Evolutionary conservation across 2,113 vertebrate genomes (phyloP), one percentile per base, ranked within the genome.

Genomic region (Lepus americanus): DNA sequence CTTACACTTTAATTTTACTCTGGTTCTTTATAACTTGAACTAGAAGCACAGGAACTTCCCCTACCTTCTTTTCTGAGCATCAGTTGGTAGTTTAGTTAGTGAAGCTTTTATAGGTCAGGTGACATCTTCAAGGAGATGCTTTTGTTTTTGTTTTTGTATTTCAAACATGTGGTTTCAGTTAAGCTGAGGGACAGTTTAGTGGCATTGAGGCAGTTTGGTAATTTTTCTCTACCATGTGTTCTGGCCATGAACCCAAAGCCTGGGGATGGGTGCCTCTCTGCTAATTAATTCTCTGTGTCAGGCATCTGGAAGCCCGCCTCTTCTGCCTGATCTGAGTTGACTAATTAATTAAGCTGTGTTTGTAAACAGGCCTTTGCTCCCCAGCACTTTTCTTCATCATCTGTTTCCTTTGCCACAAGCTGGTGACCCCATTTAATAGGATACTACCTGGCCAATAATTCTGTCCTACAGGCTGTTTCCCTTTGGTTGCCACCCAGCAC

Each of bases 311-410:
- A 98, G 97, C 67, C 94, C 76, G 94, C 96, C 95, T 97, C 97
- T 96, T 96, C 94, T 96, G 87, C 95, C 96, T 97, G 96, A 90
- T 97, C 91, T 97, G 97, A 98, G 95, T 94, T 96, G 97, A 84
- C 94, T 98, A 98, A 98, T 98, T 98, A 98, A 98, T 98, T 98
- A 98, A 95, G 67, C 55, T 95, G 94, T 97, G 94, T 98, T 97
- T 98, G 94, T 97, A 98, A 98, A 98, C 87, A 97, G 87, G 90
- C 91, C 39, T 95, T 97, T 98, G 97, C 87, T 39, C 96, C 95
- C 87, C 66, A 89, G 96, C 82, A 89, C 96, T 94, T 89, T 97
- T 94, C 5, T 97, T 98, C 74, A 97, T 95, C 95, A 95, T 92
- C 96, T 98, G 96, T 95, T 97, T 97, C 81, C 95, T 97, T 44